These are phyloP conservation scores for Cataglyphis rosenhaueri DNA, from an alignment of 2,888 invertebrate species.

Conservation along the genomic window DNA sequence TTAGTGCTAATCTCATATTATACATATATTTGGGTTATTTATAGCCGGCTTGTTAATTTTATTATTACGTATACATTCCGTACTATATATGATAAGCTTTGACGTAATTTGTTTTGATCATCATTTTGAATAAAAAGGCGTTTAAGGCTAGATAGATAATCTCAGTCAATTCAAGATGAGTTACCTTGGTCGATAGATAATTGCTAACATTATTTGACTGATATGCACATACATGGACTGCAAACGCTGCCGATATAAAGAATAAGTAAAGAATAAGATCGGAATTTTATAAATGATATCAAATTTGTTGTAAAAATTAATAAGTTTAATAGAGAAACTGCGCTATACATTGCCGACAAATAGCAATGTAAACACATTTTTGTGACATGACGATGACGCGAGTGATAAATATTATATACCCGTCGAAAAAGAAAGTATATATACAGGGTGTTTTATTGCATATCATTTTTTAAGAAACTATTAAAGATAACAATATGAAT, in stretches of 20 bases:
- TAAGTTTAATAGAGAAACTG: slow-evolving; percentile 9
- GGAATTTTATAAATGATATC: slow-evolving; percentile 1
- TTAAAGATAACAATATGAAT: neutral
- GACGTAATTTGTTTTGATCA: neutral
- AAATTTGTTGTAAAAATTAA: slow-evolving; percentile 25
- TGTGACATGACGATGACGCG: neutral
- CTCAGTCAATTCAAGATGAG: slow-evolving; percentile 27
- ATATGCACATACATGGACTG: slow-evolving; percentile 31
- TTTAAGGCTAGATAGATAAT: slow-evolving; percentile 1
- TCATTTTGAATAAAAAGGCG: neutral
- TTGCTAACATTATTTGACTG: slow-evolving; percentile 24
- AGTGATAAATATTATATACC: slow-evolving; percentile 6
- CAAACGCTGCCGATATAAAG: slow-evolving; percentile 36
- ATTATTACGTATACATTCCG: neutral
- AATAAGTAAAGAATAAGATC: neutral
- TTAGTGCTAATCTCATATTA: slow-evolving; percentile 35
- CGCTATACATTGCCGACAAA: slow-evolving; percentile 24
- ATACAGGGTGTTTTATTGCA: neutral
- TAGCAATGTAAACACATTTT: slow-evolving; percentile 17
- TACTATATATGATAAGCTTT: neutral
- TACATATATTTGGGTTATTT: neutral
- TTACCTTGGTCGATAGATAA: slow-evolving; percentile 10
- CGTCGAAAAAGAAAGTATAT: neutral
- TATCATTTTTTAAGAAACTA: neutral
- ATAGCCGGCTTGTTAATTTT: neutral